phyloP scores from a whole-genome alignment of 2,113 vertebrate species.

The Gasterosteus nipponicus region DNA sequence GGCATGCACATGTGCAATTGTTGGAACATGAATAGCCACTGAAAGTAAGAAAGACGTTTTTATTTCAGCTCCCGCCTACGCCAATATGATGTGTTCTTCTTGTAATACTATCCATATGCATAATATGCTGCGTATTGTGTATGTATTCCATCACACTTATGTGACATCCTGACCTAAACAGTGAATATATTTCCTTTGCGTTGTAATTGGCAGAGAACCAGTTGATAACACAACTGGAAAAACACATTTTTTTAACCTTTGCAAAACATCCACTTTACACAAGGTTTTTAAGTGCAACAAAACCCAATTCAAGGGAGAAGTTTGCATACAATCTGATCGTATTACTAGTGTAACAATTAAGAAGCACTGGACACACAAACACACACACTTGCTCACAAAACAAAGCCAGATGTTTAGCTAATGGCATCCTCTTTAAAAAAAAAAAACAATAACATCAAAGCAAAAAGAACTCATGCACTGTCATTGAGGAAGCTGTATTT shows the following conservation, averaged over 20 bases:
- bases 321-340: neutral
- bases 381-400: neutral
- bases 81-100: neutral
- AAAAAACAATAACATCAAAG: neutral
- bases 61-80: neutral
- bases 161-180: neutral
- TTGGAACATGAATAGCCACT: constrained; percentile 14
- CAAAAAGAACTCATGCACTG: neutral
- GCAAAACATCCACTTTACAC: neutral
- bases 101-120: constrained; percentile 4
- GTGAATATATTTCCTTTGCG: neutral
- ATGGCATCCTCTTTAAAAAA: neutral
- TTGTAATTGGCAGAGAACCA: neutral
- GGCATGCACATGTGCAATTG: constrained; percentile 1
- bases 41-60: constrained; percentile 1
- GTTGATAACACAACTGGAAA: neutral
- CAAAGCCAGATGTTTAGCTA: neutral
- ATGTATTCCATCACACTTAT: neutral
- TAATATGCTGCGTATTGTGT: neutral
- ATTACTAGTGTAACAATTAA: neutral
- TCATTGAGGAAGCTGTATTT: neutral
- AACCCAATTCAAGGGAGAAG: neutral
- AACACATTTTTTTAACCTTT: neutral
- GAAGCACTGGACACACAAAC: neutral
- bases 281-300: neutral